Evolutionary conservation across 1,140 invertebrate species (phyloP).

Genomic region (Leucophenga varia): DNA sequence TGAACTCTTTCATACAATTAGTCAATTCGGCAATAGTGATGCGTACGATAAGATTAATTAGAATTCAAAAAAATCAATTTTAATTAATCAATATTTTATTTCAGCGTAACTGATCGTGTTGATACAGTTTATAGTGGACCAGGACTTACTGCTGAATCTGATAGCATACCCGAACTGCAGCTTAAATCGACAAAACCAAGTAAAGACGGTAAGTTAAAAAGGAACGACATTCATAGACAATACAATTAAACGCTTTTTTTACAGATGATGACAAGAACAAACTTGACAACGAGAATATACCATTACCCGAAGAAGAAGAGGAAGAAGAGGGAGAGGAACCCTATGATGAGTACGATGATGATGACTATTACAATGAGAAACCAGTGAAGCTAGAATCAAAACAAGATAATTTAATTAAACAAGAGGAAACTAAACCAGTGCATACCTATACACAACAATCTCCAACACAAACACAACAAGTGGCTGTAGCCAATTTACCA

Average conservation of each 20-base stretch:
- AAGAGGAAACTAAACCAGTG: slow-evolving; percentile 4
- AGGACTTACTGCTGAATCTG: slow-evolving; percentile 30
- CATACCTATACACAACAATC: slow-evolving; percentile 40
- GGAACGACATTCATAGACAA: no score
- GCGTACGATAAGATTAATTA: slow-evolving; percentile 27
- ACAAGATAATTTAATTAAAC: slow-evolving; percentile 13
- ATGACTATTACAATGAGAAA: slow-evolving; percentile 48
- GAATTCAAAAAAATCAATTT: background rate
- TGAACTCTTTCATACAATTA: slow-evolving; percentile 53
- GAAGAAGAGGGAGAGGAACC: slow-evolving; percentile 58
- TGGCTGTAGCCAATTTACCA: slow-evolving; percentile 41
- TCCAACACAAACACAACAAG: slow-evolving; percentile 47
- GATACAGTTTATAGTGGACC: slow-evolving; percentile 47
- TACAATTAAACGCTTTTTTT: background rate
- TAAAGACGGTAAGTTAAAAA: slow-evolving; percentile 24
- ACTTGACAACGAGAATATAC: slow-evolving; percentile 3
- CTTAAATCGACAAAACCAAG: slow-evolving; percentile 38
- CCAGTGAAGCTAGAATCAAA: slow-evolving; percentile 37
- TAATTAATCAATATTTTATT: slow-evolving; percentile 1
- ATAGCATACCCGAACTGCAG: slow-evolving; percentile 45
- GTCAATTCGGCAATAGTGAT: slow-evolving; percentile 47
- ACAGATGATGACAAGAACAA: slow-evolving; percentile 22
- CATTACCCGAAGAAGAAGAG: slow-evolving; percentile 31
- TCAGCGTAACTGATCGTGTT: slow-evolving; percentile 45
- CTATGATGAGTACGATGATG: slow-evolving; percentile 61